phyloP scores from a whole-genome alignment of 2,888 invertebrate species.

The Aethes cnicana region DNA sequence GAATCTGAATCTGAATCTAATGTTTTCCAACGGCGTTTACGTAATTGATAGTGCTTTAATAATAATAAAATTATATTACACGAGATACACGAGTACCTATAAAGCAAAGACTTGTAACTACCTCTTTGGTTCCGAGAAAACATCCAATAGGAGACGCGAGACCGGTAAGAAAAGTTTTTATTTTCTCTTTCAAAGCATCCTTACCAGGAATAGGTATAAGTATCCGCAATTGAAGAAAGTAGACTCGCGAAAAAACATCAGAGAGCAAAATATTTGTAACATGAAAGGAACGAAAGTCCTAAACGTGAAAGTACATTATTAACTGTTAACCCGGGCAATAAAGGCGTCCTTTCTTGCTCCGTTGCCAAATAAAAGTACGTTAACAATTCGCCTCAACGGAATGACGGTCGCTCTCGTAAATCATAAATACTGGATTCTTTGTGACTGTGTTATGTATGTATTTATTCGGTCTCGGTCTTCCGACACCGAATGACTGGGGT shows the following conservation, averaged over 20 bases:
- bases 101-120: no score
- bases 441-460: conserved; percentile 43
- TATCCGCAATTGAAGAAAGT: conserved; percentile 8
- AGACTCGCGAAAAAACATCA: conserved; percentile 15
- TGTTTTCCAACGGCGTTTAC: no score
- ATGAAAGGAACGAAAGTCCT: conserved; percentile 33
- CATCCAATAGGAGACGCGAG: no score
- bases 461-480: conserved; percentile 45
- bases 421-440: conserved; percentile 50
- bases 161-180: no score
- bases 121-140: no score
- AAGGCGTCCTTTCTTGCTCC: conserved; percentile 35
- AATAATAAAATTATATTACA: no score
- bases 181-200: no score
- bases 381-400: conserved; percentile 42
- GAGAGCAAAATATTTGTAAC: conserved; percentile 23
- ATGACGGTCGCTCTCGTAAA: conserved; percentile 54
- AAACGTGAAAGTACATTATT: conserved; percentile 36
- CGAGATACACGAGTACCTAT: no score
- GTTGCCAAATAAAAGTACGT: conserved; percentile 38
- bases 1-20: no score
- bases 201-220: no score
- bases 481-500: conserved; percentile 44
- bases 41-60: no score
- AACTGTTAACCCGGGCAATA: conserved; percentile 37